Evolutionary conservation across 2,888 invertebrate species (phyloP), one percentile per base, ranked within the genome.

Genomic region (Poecilus cupreus): DNA sequence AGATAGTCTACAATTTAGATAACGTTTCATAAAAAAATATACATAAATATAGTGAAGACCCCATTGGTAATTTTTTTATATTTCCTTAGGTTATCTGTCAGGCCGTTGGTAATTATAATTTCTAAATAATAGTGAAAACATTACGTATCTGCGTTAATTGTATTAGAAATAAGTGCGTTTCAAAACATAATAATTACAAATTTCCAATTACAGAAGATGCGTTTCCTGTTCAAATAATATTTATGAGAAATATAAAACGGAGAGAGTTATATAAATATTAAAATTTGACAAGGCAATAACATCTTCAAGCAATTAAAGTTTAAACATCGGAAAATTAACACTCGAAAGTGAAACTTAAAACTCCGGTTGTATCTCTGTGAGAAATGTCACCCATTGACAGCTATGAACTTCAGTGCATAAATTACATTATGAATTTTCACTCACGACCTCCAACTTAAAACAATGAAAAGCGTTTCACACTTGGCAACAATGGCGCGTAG

Each of bases 371-470:
- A 54, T 37, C 43, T 0, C n/a, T 32, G 76, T 76, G 76, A 76
- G 76, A 76, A 76, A 57, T 37, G 37, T 11, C 57, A 76, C 37
- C 51, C 76, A 76, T 76, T 68, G 49, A 79, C 43, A 32, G 24
- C n/a, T 68, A 70, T 79, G 79, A 79, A 79, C 79, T 79, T 79
- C 79, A 51, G 16, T 79, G 79, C 39, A 79, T 79, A 79, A 68
- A 79, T 78, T 78, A 78, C 78, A 78, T 78, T 64, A 64, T 49
- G 70, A 79, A 49, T 79, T 79, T 79, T 79, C 79, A 79, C 79
- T 79, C 79, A 79, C 79, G 79, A 79, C 79, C 79, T 79, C 79
- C n/a, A 20, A n/a, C 0, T 46, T 26, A 4, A 51, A 79, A 79
- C 79, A 79, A 79, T 79, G 64, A 39, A 79, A 79, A 49, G n/a